Conservation (phyloP, 2,797 vertebrate genomes). For the Chiloscyllium punctatum region DNA sequence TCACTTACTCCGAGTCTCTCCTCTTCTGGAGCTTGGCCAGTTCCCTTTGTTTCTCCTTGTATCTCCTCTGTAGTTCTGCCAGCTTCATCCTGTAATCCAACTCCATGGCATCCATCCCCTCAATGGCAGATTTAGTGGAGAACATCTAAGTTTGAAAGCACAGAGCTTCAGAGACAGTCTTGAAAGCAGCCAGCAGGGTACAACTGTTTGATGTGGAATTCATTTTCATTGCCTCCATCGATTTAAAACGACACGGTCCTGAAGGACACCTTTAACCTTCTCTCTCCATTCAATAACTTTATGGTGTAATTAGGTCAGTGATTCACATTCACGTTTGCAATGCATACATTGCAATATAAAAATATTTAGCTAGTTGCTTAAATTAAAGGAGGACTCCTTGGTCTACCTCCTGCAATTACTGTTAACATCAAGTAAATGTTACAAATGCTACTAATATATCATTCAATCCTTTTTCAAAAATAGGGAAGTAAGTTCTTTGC, state of each 20-base stretch:
- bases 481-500: not conserved
- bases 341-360: not conserved
- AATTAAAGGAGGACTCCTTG: not conserved
- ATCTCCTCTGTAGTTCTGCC: slow-evolving; percentile 84
- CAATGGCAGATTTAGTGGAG: slow-evolving; percentile 76
- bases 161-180: not conserved
- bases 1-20: slow-evolving; percentile 81
- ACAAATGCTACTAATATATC: not conserved
- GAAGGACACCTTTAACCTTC: not conserved
- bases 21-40: slow-evolving; percentile 83
- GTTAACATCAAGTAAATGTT: not conserved
- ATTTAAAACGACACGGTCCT: not conserved
- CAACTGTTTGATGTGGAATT: slow-evolving; percentile 21
- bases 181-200: not conserved
- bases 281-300: slow-evolving; percentile 1
- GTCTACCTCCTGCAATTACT: not conserved
- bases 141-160: slow-evolving; percentile 62
- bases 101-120: slow-evolving; percentile 80
- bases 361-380: not conserved
- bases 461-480: not conserved
- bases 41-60: slow-evolving; percentile 91
- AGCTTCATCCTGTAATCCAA: slow-evolving; percentile 85
- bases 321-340: not conserved
- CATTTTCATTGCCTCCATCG: not conserved
- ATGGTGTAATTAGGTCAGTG: not conserved